These are phyloP conservation scores for Heliothis subflexa DNA, from an alignment of 1,140 invertebrate species.

Conservation along the genomic window DNA sequence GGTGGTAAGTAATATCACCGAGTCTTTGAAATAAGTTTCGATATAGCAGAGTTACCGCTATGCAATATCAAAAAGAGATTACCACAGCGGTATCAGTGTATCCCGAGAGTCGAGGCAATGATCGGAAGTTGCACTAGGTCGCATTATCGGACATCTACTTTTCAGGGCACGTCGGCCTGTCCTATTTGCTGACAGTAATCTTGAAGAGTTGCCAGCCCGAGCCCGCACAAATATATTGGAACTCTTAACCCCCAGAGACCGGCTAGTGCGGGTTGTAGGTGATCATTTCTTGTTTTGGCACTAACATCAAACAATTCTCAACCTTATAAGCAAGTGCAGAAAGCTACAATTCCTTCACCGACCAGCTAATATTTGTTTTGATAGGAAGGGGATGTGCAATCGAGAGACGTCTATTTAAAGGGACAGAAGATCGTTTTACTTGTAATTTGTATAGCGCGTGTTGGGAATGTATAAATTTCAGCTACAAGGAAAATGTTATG, in stretches of 20 bases:
- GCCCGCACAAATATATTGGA: slow-evolving; percentile 70
- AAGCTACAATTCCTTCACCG: slow-evolving; percentile 43
- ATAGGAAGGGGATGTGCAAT: slow-evolving; percentile 65
- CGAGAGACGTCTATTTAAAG: slow-evolving; percentile 68
- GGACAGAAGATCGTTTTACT: slow-evolving; percentile 66
- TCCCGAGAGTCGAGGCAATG: slow-evolving; percentile 12
- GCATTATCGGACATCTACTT: slow-evolving; percentile 57
- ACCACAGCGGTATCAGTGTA: slow-evolving; percentile 15
- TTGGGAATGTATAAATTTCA: slow-evolving; percentile 52
- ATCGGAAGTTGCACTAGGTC: slow-evolving; percentile 50
- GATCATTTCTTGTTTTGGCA: slow-evolving; percentile 58
- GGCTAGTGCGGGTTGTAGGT: slow-evolving; percentile 56
- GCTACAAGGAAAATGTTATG: slow-evolving; percentile 1
- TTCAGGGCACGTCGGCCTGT: slow-evolving; percentile 63
- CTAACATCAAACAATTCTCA: slow-evolving; percentile 48
- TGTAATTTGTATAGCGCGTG: slow-evolving; percentile 73
- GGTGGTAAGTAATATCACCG: too few species aligned
- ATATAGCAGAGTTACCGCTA: neutral
- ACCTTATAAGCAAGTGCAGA: slow-evolving; percentile 39
- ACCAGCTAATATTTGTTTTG: slow-evolving; percentile 54
- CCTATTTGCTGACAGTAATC: slow-evolving; percentile 75
- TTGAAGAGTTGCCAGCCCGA: slow-evolving; percentile 65
- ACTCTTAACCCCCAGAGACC: slow-evolving; percentile 70
- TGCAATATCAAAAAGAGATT: slow-evolving; percentile 43
- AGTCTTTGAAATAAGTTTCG: neutral